Conservation (phyloP, 2,888 invertebrate genomes). For the Sthenelais limicola region DNA sequence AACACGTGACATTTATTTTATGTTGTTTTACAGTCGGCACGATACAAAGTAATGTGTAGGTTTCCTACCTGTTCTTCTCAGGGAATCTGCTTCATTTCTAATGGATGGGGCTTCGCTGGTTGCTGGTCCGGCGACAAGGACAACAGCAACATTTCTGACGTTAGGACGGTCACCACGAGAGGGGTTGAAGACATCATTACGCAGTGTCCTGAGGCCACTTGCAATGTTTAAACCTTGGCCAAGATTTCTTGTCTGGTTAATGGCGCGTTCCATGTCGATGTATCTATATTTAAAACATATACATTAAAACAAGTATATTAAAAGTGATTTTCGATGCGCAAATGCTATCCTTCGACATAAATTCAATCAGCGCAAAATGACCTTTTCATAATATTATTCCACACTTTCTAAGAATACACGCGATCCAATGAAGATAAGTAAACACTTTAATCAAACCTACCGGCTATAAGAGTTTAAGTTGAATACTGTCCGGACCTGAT, state of each 20-base stretch:
- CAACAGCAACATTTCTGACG: not conserved
- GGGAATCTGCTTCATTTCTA: not conserved
- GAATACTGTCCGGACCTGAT: constrained; percentile 21
- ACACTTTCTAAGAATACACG: too few species aligned
- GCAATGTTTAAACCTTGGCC: not conserved
- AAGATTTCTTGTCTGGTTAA: not conserved
- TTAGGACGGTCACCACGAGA: constrained; percentile 14
- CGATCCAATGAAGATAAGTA: too few species aligned
- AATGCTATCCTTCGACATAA: too few species aligned
- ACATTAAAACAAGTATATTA: not conserved
- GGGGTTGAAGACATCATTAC: constrained; percentile 2
- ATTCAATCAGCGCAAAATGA: too few species aligned
- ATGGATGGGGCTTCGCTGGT: not conserved
- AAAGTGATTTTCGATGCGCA: too few species aligned
- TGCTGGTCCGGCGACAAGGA: constrained; percentile 2
- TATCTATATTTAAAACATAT: not conserved
- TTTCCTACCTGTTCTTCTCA: too few species aligned
- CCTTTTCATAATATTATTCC: too few species aligned
- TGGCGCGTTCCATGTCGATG: not conserved
- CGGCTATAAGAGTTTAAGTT: constrained; percentile 34
- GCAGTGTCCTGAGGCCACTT: constrained; percentile 3
- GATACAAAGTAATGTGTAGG: too few species aligned
- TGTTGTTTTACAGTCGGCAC: too few species aligned
- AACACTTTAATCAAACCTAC: not conserved
- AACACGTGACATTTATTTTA: too few species aligned